phyloP scores from a whole-genome alignment of 2,888 invertebrate species.

The Eumacrocentrus americanus region DNA sequence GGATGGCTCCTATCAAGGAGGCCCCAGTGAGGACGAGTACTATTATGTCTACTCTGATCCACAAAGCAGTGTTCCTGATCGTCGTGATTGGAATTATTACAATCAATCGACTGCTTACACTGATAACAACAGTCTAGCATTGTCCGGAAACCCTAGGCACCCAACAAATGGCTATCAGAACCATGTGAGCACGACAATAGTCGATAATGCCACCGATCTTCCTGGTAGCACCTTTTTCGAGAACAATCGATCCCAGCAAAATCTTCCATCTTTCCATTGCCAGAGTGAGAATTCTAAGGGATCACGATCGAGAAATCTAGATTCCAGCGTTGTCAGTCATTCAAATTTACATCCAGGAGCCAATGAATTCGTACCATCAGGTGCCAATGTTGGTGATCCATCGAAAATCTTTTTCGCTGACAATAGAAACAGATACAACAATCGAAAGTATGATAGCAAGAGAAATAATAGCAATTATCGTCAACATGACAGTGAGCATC shows the following conservation, averaged over 20 bases:
- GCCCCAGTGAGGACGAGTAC: conserved; percentile 48
- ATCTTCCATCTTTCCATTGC: conserved; percentile 26
- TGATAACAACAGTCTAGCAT: conserved; percentile 3
- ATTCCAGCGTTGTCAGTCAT: conserved; percentile 31
- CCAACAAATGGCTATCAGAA: conserved; percentile 21
- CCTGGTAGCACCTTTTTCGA: conserved; percentile 22
- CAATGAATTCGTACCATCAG: conserved; percentile 67
- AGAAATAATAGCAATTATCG: conserved; percentile 28
- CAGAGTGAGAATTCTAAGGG: conserved; percentile 2
- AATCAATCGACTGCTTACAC: conserved; percentile 26
- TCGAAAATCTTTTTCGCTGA: conserved; percentile 36
- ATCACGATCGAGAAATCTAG: conserved; percentile 7
- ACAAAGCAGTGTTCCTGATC: conserved; percentile 34
- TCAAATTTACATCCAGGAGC: conserved; percentile 67
- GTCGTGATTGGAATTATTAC: conserved; percentile 43
- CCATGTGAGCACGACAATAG: not conserved
- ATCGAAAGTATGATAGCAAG: conserved; percentile 32
- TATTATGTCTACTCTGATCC: conserved; percentile 43
- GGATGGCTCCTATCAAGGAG: conserved; percentile 54
- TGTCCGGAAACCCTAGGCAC: not conserved
- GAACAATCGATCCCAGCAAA: conserved; percentile 28
- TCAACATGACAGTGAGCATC: conserved; percentile 27
- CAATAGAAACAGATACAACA: conserved; percentile 32
- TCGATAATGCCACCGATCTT: not conserved
- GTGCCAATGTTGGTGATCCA: conserved; percentile 28